Base-by-base conservation (phyloP, 2,797 vertebrate species). In the Rhinogobio ventralis region DNA sequence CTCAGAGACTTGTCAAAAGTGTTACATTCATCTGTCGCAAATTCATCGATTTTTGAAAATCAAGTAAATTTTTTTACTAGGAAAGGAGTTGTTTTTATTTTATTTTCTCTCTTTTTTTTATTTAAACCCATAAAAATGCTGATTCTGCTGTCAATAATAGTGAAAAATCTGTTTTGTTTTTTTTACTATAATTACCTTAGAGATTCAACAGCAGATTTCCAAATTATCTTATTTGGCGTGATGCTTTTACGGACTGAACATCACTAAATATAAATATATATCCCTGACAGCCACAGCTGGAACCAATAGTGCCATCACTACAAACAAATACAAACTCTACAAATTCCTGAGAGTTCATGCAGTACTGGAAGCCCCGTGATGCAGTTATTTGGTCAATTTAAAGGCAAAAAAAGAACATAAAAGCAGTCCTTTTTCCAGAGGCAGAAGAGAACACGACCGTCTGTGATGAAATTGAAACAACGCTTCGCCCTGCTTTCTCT, bases 241-340 rank as follows among this genome's bases (percentile, higher is more conserved):
- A 42, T 62, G 57, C 57, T 62, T 62, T 62, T 28, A 7, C 23
- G 20, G 23, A 28, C 42, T 66, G 68, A 81, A 81, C 36, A 23
- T 72, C 25, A 30, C 17, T 72, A 13, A 62, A 80, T 80, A n/a
- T 42, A 45, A 71, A 77, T 45, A 66, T 30, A 46, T 42, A 46
- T 33, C 20, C 42, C 20, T 71, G 76, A 77, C 80, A 57, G 53
- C 72, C 23, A 53, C 87, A 88, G 73, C 81, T 88, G 84, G 66
- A 60, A 76, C 45, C 81, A 84, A 86, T 88, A 78, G 82, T 83
- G 81, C 28, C 83, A 72, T 83, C 66, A 17, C 79, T 66, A 80
- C 80, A 85, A 79, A 85, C 82, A n/a, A n/a, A n/a, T n/a, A n/a
- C n/a, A n/a, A n/a, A n/a, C n/a, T n/a, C 79, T 66, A 80, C 80